Conservation (phyloP, 2,797 vertebrate genomes). For the Tauraco hartlaubi region DNA sequence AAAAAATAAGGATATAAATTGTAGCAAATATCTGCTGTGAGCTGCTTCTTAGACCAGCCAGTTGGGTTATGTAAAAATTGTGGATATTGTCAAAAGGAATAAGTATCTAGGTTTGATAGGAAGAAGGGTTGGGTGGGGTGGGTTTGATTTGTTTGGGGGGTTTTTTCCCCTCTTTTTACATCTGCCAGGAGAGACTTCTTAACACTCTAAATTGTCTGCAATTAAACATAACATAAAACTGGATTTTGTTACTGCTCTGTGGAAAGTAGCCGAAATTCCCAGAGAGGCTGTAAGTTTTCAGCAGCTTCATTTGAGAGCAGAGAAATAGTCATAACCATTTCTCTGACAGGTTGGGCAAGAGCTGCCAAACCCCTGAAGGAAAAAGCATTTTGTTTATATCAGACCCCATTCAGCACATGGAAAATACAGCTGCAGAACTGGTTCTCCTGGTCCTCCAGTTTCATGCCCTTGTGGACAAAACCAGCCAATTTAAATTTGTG, state of each 20-base stretch:
- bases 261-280: constrained; percentile 80
- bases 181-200: constrained; percentile 35
- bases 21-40: not conserved
- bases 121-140: not conserved
- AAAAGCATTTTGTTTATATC: constrained; percentile 58
- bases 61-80: not conserved
- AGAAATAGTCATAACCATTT: constrained; percentile 76
- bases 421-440: constrained; percentile 41
- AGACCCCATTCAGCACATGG: not conserved
- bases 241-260: constrained; percentile 63
- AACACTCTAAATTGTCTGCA: constrained; percentile 55
- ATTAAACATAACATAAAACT: constrained; percentile 72
- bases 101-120: not conserved
- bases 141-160: not conserved
- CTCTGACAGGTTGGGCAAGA: constrained; percentile 60
- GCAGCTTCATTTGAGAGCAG: constrained; percentile 49
- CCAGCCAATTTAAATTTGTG: not conserved
- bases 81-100: not conserved
- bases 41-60: not conserved
- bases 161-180: not conserved
- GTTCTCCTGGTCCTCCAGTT: constrained; percentile 40
- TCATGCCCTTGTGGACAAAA: constrained; percentile 3
- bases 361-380: constrained; percentile 17
- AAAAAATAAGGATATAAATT: not conserved
- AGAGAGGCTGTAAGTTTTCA: constrained; percentile 82